Conservation (phyloP, 2,888 invertebrate species). For the Eristalinus sepulchralis region DNA sequence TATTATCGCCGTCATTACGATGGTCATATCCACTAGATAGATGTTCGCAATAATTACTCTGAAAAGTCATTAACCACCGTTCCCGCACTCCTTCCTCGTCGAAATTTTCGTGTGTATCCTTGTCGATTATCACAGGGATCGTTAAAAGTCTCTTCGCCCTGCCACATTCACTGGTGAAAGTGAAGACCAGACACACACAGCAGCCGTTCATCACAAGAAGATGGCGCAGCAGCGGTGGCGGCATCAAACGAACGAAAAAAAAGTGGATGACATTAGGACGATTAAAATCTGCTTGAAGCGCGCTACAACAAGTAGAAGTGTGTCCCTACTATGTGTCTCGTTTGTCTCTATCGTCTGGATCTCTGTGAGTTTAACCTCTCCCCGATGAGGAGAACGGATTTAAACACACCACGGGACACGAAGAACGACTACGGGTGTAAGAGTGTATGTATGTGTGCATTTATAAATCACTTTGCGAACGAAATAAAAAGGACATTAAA, state of each 20-base stretch:
- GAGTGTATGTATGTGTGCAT: slow-evolving; percentile 6
- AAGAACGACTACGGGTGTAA: background rate
- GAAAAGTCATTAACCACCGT: slow-evolving; percentile 54
- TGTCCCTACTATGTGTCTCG: background rate
- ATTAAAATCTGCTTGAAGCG: slow-evolving; percentile 60
- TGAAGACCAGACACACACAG: background rate
- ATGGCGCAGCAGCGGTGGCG: background rate
- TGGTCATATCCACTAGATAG: slow-evolving; percentile 35
- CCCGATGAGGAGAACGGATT: background rate
- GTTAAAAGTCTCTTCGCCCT: slow-evolving; percentile 42
- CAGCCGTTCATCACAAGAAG: too few relatives aligned
- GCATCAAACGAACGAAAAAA: slow-evolving; percentile 9
- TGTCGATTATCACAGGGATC: slow-evolving; percentile 51
- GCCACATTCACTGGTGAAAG: slow-evolving; percentile 37
- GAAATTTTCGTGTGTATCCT: background rate
- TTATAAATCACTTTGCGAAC: slow-evolving; percentile 68
- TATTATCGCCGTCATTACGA: slow-evolving; percentile 66
- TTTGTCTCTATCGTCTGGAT: slow-evolving; percentile 7
- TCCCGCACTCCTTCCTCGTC: background rate
- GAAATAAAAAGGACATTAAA: slow-evolving; percentile 70
- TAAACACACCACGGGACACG: background rate
- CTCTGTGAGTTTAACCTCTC: background rate
- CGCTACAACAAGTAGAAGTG: background rate
- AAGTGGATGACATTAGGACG: slow-evolving; percentile 57
- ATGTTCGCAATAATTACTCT: slow-evolving; percentile 57